Evolutionary conservation across 2,888 invertebrate species (phyloP).

Genomic region (Drosophila hawaiiensis): DNA sequence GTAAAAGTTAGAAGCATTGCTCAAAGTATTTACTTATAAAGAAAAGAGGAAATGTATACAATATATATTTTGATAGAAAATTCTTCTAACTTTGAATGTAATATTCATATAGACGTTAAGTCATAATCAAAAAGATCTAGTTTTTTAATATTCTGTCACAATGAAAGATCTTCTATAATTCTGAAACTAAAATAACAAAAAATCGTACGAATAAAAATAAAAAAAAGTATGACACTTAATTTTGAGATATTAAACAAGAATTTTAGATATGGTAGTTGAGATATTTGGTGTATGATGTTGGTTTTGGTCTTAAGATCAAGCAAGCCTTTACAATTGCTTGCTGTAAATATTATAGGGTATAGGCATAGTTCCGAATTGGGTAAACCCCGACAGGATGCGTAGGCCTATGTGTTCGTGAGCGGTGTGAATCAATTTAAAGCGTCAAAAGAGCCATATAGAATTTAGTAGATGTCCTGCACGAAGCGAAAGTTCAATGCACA

Average conservation of each 20-base stretch:
- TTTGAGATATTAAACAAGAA: background rate
- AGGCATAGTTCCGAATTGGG: background rate
- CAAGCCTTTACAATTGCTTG: background rate
- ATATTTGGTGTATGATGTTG: background rate
- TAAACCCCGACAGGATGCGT: slow-evolving; percentile 29
- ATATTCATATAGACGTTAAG: background rate
- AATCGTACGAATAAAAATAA: background rate
- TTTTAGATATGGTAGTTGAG: background rate
- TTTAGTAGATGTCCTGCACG: slow-evolving; percentile 70
- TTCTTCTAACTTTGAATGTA: too few species aligned
- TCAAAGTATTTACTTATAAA: background rate
- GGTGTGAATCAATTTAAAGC: slow-evolving; percentile 81
- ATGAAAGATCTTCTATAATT: background rate
- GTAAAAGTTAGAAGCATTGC: background rate
- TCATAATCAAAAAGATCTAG: background rate
- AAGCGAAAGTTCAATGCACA: slow-evolving; percentile 57
- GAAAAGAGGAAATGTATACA: background rate
- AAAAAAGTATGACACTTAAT: background rate
- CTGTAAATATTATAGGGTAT: slow-evolving; percentile 33
- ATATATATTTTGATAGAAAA: background rate
- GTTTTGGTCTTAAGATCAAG: background rate
- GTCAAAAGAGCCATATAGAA: slow-evolving; percentile 69
- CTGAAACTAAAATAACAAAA: background rate
- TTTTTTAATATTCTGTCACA: background rate
- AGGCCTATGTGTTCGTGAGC: slow-evolving; percentile 58